Conservation (phyloP, 2,797 vertebrate species). For the Pygocentrus nattereri region DNA sequence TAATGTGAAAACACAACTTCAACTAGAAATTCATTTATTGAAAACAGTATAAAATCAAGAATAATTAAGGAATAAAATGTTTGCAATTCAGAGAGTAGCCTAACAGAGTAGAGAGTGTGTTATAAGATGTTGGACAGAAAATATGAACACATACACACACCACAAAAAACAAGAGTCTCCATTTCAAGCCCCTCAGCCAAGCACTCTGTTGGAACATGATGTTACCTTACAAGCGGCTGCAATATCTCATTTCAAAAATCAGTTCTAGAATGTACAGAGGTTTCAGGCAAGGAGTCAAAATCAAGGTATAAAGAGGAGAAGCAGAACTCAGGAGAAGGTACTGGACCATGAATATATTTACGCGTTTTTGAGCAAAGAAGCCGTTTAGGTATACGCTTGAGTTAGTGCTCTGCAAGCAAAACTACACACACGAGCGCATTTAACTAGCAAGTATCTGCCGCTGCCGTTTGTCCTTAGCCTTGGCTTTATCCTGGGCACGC, state of each 20-base stretch:
- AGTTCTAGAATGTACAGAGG: background rate
- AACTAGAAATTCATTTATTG: background rate
- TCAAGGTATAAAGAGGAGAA: background rate
- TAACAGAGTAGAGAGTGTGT: background rate
- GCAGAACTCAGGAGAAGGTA: background rate
- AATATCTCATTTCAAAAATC: background rate
- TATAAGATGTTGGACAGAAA: slow-evolving; percentile 33
- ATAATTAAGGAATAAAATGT: background rate
- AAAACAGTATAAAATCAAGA: background rate
- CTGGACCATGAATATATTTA: background rate
- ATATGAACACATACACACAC: slow-evolving; percentile 22
- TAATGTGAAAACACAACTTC: no score
- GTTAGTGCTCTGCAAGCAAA: no score
- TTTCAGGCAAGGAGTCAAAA: background rate
- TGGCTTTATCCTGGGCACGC: slow-evolving; percentile 74
- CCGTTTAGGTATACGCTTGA: background rate
- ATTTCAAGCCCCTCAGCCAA: background rate
- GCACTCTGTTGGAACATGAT: background rate
- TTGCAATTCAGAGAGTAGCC: no score
- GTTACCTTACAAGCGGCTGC: background rate
- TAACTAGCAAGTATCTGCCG: slow-evolving; percentile 60
- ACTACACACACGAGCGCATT: slow-evolving; percentile 59
- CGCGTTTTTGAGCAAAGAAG: no score
- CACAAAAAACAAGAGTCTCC: background rate
- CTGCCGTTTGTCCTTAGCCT: slow-evolving; percentile 70